phyloP scores from a whole-genome alignment of 2,113 vertebrate genomes.

The Heterochromis multidens region DNA sequence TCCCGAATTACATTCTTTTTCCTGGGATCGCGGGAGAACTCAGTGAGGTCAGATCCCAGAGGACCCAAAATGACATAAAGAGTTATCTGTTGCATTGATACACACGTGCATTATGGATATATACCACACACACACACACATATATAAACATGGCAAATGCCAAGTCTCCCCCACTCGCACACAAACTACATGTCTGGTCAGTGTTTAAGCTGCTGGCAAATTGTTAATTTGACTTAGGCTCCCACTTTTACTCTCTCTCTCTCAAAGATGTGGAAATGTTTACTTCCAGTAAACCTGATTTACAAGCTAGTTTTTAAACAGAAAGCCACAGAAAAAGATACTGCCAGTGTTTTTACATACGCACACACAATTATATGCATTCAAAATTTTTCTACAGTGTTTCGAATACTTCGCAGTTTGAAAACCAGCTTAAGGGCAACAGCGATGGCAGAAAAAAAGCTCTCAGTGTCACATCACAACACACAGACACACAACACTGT shows the following conservation, averaged over 20 bases:
- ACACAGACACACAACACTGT: no score
- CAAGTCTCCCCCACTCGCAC: not conserved
- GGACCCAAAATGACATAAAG: slow-evolving; percentile 22
- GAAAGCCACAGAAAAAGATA: not conserved
- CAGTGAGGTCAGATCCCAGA: slow-evolving; percentile 29
- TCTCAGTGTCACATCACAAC: slow-evolving; percentile 8
- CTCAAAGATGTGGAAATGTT: not conserved
- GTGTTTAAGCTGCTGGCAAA: not conserved
- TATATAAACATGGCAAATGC: not conserved
- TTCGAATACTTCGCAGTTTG: slow-evolving; percentile 26
- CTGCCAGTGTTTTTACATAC: not conserved
- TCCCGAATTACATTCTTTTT: slow-evolving; percentile 31
- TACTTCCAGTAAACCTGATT: not conserved
- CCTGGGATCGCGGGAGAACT: slow-evolving; percentile 46
- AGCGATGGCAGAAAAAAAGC: not conserved
- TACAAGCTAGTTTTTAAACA: not conserved
- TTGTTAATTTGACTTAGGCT: not conserved
- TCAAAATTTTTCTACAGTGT: not conserved
- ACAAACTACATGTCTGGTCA: not conserved
- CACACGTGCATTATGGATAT: not conserved
- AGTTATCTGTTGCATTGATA: not conserved
- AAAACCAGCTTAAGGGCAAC: not conserved
- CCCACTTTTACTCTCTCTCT: not conserved
- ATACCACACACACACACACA: not conserved
- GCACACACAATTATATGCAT: not conserved